Evolutionary conservation across 2,797 vertebrate genomes (phyloP).

Genomic region (Margarornis squamiger): DNA sequence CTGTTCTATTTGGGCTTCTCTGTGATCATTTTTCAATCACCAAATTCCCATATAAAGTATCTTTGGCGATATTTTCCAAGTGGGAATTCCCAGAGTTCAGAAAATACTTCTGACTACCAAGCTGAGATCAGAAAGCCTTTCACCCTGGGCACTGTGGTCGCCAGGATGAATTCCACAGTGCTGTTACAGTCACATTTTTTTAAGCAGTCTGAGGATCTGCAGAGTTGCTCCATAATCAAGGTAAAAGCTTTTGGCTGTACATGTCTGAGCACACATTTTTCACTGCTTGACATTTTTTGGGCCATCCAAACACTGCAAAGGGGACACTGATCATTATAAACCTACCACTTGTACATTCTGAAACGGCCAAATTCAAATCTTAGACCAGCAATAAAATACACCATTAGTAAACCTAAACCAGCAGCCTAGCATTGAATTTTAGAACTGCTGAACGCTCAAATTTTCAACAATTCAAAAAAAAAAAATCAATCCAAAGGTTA

Average conservation of each 20-base stretch:
- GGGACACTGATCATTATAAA: neutral
- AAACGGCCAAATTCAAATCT: neutral
- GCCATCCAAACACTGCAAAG: neutral
- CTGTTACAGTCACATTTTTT: neutral
- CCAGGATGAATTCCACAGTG: neutral
- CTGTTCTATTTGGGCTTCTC: neutral
- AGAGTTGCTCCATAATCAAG: neutral
- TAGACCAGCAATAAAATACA: neutral
- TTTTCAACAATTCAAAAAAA: neutral
- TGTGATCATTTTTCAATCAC: neutral
- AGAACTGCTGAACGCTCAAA: neutral
- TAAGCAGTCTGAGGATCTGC: neutral
- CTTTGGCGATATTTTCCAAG: neutral
- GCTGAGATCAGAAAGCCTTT: neutral
- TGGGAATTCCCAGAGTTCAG: neutral
- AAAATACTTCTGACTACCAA: neutral
- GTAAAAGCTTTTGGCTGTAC: neutral
- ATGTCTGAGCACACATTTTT: neutral
- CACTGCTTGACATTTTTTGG: neutral
- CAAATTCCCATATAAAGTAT: neutral
- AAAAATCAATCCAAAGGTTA: neutral
- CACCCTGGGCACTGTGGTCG: neutral
- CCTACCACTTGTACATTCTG: neutral
- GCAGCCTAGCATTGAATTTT: neutral
- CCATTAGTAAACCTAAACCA: neutral